Base-by-base conservation (phyloP, 2,797 vertebrate species). In the Chelonia mydas region DNA sequence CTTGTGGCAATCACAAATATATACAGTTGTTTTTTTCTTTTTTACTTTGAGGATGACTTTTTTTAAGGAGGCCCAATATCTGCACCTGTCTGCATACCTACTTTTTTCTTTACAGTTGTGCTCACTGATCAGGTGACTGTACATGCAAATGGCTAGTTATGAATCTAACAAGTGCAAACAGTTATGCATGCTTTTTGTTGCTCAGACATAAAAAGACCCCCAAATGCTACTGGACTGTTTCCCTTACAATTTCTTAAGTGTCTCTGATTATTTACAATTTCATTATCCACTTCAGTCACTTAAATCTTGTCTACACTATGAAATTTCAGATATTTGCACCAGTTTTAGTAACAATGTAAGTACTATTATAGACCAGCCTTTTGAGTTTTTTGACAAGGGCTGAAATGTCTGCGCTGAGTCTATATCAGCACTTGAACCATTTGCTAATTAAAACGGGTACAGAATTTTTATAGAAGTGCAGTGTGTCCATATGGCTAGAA, bases 261-360 rank as follows among this genome's bases (percentile, higher is more conserved):
- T 65, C 0, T 0, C 1, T 0, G 31, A 61, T 59, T 59, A 31
- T 61, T 61, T 61, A 33, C 15, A 7, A 33, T 16, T 33, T 61
- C 59, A n/a, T 33, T 61, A 17, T 61, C 31, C 15, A 8, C 59
- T 15, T 33, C 31, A 16, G 13, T 61, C 59, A 33, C 33, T 33
- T 61, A 61, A 61, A 33, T 33, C 31, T 33, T 33, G 59, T 61
- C 7, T 16, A 17, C 59, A 61, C 31, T 61, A 61, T 33, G 59
- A 33, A 15, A 61, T 61, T 61, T 61, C 31, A 61, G 31, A 17
- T 16, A 33, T 31, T 33, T 33, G 59, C 59, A 16, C 31, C 28
- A 61, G 59, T 31, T 7, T 61, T 61, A 33, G 31, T 33, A 33
- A 61, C 59, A 33, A 61, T 16, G 5, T 33, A n/a, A 33, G 59